Evolutionary conservation across 2,888 invertebrate species (phyloP).

Genomic region (Notodonta dromedarius): DNA sequence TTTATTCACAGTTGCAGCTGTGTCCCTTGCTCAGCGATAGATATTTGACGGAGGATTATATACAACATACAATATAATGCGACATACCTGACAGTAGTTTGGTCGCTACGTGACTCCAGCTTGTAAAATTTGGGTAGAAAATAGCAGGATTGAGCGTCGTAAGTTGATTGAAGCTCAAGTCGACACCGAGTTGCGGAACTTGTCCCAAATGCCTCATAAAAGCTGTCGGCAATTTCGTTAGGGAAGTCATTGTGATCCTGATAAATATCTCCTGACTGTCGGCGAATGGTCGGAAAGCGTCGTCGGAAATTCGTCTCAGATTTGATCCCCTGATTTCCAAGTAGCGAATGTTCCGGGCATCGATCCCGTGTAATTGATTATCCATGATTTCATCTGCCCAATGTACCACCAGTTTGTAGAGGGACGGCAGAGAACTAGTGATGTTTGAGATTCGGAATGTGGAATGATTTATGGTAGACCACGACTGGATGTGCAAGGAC

Average conservation of each 20-base stretch:
- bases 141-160: constrained; percentile 91
- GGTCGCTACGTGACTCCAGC: constrained; percentile 95
- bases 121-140: constrained; percentile 93
- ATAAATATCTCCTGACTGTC: constrained; percentile 90
- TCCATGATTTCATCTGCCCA: constrained; percentile 90
- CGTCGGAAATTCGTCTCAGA: constrained; percentile 89
- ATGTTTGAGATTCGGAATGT: constrained; percentile 87
- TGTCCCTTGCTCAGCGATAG: constrained; percentile 9
- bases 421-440: constrained; percentile 88
- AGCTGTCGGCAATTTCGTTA: constrained; percentile 91
- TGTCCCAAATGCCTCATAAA: constrained; percentile 91
- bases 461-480: constrained; percentile 89
- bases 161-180: constrained; percentile 92
- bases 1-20: constrained; percentile 18
- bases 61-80: constrained; percentile 16
- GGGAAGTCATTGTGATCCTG: constrained; percentile 90
- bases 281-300: constrained; percentile 90
- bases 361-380: constrained; percentile 90
- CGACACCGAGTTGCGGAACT: constrained; percentile 91
- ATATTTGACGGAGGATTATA: constrained; percentile 13
- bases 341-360: constrained; percentile 91
- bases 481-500: constrained; percentile 88
- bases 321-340: constrained; percentile 91
- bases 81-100: constrained; percentile 91
- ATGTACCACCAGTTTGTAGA: constrained; percentile 90